phyloP scores from a whole-genome alignment of 2,113 vertebrate species.

The Pomatorhinus ruficollis region DNA sequence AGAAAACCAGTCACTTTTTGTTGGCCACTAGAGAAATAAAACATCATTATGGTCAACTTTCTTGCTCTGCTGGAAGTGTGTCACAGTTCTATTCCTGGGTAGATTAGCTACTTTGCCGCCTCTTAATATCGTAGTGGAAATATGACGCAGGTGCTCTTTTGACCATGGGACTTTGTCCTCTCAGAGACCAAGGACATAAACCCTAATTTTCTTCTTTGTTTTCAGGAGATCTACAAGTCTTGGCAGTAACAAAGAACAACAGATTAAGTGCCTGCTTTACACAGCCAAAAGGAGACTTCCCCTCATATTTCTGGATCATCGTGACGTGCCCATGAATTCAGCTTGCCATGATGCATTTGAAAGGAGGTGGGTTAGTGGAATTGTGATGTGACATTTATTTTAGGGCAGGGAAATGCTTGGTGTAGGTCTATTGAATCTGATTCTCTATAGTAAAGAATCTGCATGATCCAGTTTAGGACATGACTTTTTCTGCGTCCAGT shows the following conservation, averaged over 20 bases:
- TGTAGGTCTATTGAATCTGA: not conserved
- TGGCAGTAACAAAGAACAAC: not conserved
- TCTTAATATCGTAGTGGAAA: not conserved
- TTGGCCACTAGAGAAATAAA: conserved; percentile 63
- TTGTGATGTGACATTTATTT: not conserved
- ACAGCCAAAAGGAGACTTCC: not conserved
- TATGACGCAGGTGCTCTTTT: not conserved
- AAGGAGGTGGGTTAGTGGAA: not conserved
- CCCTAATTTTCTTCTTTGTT: not conserved
- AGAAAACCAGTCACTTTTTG: conserved; percentile 58
- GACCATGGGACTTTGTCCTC: not conserved
- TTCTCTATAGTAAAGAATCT: not conserved
- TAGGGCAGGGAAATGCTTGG: not conserved
- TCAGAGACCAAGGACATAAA: not conserved
- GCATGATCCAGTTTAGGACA: not conserved
- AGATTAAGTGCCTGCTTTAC: conserved; percentile 14
- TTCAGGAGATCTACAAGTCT: not conserved
- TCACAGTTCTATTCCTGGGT: not conserved
- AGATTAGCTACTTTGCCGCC: not conserved
- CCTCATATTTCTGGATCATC: not conserved
- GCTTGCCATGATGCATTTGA: not conserved
- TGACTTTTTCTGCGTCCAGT: not conserved
- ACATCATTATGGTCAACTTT: not conserved
- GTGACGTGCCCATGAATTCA: not conserved
- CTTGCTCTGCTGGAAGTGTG: not conserved